Evolutionary conservation across 2,113 vertebrate genomes (phyloP).

Genomic region (Callipepla californica): DNA sequence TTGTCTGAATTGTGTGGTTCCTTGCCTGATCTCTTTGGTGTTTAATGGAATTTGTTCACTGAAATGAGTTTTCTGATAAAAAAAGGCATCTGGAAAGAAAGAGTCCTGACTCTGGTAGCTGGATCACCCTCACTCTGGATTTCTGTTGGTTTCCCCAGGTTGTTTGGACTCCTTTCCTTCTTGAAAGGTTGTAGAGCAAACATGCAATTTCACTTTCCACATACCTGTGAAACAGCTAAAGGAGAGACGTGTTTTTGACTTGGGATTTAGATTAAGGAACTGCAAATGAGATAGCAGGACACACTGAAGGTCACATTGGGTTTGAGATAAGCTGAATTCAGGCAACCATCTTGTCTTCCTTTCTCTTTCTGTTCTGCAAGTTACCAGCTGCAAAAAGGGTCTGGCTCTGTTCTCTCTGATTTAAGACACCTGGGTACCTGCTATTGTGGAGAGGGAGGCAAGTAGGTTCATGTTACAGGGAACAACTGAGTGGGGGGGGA

Average conservation of each 20-base stretch:
- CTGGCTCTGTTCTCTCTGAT: not conserved
- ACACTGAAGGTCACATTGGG: not conserved
- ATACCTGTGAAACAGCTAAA: not conserved
- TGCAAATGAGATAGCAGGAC: accelerated
- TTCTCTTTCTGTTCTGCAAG: not conserved
- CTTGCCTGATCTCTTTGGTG: not conserved
- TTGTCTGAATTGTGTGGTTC: no score
- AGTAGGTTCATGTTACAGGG: accelerated
- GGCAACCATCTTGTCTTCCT: not conserved
- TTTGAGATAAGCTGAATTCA: not conserved
- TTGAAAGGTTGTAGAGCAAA: not conserved
- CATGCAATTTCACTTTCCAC: accelerated
- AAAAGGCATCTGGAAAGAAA: not conserved
- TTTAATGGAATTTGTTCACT: not conserved
- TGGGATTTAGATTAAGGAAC: not conserved
- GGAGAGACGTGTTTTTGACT: not conserved
- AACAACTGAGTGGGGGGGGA: not conserved
- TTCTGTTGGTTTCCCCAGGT: not conserved
- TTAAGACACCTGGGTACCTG: not conserved
- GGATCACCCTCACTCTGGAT: not conserved
- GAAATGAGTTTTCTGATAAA: not conserved
- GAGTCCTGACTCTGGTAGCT: not conserved
- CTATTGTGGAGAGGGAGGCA: not conserved
- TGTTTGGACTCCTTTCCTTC: not conserved
- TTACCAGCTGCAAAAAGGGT: not conserved